Evolutionary conservation across 2,113 vertebrate species (phyloP), one percentile per base, ranked within the genome.

Genomic region (Chlamydotis undulata): DNA sequence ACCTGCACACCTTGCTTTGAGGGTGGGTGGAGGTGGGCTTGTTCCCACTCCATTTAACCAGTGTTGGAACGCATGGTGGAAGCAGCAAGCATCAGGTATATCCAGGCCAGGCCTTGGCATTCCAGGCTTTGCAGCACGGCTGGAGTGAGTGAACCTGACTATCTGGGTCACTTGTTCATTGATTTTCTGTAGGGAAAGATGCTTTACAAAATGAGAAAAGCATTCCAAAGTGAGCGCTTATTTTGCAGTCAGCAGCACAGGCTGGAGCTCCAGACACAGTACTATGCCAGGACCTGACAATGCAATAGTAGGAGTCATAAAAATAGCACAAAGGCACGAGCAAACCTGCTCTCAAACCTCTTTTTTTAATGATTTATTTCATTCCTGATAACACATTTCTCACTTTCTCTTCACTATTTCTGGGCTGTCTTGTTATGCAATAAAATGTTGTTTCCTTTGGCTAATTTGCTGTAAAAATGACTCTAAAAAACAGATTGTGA

Each of bases 401-500:
- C 74, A 93, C 55, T 45, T 95, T 74, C 69, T 83, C 93, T 84
- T 93, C 83, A 65, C 69, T 92, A 39, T 65, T 81, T 94, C 57
- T 91, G 47, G 67, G 22, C 26, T 87, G 18, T 68, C 73, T 79
- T 89, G 43, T 77, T 89, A 65, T 45, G 41, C 31, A 84, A 76
- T 89, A 78, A 76, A 87, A 79, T 79, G 52, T 81, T 83, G 39
- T 89, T 91, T 89, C 74, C 45, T 92, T 87, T 75, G 61, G 77
- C 80, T 87, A 73, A 73, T 96, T 95, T 95, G 57, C 92, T 92
- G 41, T 76, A 89, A 91, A 96, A 96, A 84, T 82, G 0, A 71
- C 65, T 91, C 16, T 73, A 37, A 93, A 94, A 95, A 60, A 5
- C 94, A 95, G 92, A 93, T 87, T 96, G 95, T 87, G 93, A 93